Evolutionary conservation across 2,797 vertebrate genomes (phyloP).

Genomic region (Discoglossus pictus): DNA sequence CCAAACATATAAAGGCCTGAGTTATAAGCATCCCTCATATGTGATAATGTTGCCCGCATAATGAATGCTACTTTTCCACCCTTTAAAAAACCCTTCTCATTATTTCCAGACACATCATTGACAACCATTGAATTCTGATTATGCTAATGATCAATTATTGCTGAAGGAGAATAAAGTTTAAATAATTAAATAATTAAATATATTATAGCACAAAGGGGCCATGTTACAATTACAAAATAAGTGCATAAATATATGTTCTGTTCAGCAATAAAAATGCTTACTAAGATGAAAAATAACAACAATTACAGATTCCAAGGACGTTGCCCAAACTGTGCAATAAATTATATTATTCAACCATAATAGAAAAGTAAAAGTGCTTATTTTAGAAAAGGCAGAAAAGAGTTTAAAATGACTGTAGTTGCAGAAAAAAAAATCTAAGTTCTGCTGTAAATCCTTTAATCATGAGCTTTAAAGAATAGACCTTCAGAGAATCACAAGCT

Average conservation of each 20-base stretch:
- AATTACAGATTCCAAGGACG: slow-evolving; percentile 53
- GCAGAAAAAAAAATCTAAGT: slow-evolving; percentile 61
- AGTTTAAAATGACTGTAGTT: slow-evolving; percentile 69
- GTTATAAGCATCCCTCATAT: slow-evolving; percentile 4
- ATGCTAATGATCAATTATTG: slow-evolving; percentile 52
- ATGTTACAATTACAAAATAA: slow-evolving; percentile 14
- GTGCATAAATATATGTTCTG: slow-evolving; percentile 15
- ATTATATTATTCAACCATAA: slow-evolving; percentile 59
- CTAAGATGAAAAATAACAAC: slow-evolving; percentile 37
- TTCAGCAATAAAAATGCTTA: slow-evolving; percentile 45
- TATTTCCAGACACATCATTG: slow-evolving; percentile 46
- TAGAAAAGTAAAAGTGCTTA: slow-evolving; percentile 69
- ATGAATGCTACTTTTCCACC: slow-evolving; percentile 26
- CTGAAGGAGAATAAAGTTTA: slow-evolving; percentile 27
- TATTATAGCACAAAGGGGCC: slow-evolving; percentile 31
- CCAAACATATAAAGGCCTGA: slow-evolving; percentile 12
- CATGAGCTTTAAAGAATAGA: slow-evolving; percentile 67
- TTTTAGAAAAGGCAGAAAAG: slow-evolving; percentile 59
- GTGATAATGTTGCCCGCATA: slow-evolving; percentile 22
- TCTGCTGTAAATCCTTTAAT: slow-evolving; percentile 68
- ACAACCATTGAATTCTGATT: slow-evolving; percentile 45
- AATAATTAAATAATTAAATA: slow-evolving; percentile 47
- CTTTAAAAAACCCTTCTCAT: slow-evolving; percentile 36
- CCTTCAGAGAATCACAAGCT: slow-evolving; percentile 69
- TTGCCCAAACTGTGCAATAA: slow-evolving; percentile 62